Percentiles rank a stretch among this genome's conserved stretches.
Evolutionary conservation across 2,113 vertebrate species (phyloP).

Genomic region (Hyaena hyaena): DNA sequence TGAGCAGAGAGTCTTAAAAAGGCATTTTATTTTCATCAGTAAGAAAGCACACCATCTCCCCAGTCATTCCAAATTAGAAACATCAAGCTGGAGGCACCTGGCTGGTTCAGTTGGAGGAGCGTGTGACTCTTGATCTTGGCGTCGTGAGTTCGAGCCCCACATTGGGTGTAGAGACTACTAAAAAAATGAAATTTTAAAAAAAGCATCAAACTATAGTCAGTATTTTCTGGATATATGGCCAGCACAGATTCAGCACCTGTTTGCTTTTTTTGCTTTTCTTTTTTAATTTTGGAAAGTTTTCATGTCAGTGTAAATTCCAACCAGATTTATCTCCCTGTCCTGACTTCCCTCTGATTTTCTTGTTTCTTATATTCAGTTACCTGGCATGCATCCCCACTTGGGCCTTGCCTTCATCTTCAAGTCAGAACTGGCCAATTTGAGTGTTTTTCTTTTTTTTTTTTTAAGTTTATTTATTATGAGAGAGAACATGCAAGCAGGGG

Average conservation of each 20-base stretch:
- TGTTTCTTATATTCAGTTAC: neutral
- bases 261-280: neutral
- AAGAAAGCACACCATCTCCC: neutral
- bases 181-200: neutral
- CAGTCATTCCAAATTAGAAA: constrained; percentile 16
- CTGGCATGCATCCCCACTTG: too few species aligned
- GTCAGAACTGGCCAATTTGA: neutral
- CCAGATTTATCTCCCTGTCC: neutral
- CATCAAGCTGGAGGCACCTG: neutral
- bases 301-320: neutral
- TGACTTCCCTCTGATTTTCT: neutral
- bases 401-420: neutral
- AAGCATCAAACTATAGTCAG: neutral
- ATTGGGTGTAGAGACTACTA: neutral
- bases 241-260: neutral
- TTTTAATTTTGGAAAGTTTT: constrained; percentile 52
- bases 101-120: neutral
- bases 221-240: neutral
- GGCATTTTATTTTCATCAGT: constrained; percentile 1
- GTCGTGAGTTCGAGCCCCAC: neutral
- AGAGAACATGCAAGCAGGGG: too few species aligned
- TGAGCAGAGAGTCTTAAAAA: neutral
- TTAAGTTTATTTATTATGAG: too few species aligned
- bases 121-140: neutral
- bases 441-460: neutral